These are phyloP conservation scores for Anastrepha obliqua DNA, from an alignment of 1,140 invertebrate genomes.

Conservation along the genomic window DNA sequence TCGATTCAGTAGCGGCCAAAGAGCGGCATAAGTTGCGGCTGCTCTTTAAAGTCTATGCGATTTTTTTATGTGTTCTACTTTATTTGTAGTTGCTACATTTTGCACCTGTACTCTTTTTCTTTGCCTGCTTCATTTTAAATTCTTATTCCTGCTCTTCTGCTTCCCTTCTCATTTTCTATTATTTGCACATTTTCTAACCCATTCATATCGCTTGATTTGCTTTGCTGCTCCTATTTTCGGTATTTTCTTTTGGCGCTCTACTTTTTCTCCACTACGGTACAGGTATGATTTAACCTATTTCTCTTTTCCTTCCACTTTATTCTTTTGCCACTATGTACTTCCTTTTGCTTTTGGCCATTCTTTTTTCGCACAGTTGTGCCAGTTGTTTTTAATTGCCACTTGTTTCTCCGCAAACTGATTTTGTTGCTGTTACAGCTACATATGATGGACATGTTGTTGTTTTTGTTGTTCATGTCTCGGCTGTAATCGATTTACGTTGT, in stretches of 20 bases:
- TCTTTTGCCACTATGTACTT: not conserved
- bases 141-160: no score
- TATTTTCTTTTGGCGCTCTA: not conserved
- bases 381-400: constrained; percentile 14
- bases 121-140: no score
- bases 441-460: not conserved
- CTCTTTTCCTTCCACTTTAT: not conserved
- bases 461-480: not conserved
- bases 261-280: not conserved
- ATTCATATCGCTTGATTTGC: no score
- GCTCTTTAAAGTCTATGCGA: no score
- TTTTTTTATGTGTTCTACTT: no score
- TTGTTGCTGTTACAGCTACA: not conserved
- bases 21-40: no score
- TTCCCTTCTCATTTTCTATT: no score
- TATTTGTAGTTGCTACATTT: no score
- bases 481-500: constrained; percentile 39
- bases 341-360: not conserved
- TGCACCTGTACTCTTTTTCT: no score
- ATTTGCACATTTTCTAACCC: no score
- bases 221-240: not conserved
- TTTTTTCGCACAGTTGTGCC: constrained; percentile 7
- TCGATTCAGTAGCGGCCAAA: no score
- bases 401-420: not conserved
- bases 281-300: no score